Conservation (phyloP, 1,140 invertebrate genomes). For the Lanistes nyassanus region DNA sequence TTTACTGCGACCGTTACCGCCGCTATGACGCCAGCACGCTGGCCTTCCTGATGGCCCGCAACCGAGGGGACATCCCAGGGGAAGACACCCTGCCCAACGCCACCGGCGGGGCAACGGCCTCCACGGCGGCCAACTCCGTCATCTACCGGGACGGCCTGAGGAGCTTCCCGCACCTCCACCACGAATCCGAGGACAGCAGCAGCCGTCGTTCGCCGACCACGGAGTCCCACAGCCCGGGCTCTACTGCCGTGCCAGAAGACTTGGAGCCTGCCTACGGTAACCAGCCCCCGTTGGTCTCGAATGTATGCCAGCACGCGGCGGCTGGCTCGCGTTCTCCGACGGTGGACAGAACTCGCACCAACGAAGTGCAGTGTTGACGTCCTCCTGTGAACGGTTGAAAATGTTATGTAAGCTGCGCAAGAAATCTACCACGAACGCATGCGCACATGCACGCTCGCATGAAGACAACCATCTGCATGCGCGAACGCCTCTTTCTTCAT, state of each 20-base stretch:
- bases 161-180: neutral
- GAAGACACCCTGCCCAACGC: neutral
- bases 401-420: neutral
- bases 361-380: conserved; percentile 8
- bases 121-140: conserved; percentile 12
- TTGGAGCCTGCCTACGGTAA: conserved; percentile 15
- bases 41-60: conserved; percentile 42
- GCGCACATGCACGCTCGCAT: conserved; percentile 7
- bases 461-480: conserved; percentile 2
- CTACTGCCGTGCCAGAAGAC: neutral
- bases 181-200: conserved; percentile 1
- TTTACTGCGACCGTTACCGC: conserved; percentile 55
- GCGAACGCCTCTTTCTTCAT: too few species aligned
- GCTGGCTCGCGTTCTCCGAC: too few species aligned
- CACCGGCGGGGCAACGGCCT: neutral
- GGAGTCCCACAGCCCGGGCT: neutral
- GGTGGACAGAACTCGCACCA: neutral
- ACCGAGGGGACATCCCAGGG: conserved; percentile 27
- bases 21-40: conserved; percentile 44
- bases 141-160: conserved; percentile 4
- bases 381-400: neutral
- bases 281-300: neutral
- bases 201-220: neutral
- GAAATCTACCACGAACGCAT: conserved; percentile 1
- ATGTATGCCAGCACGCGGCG: too few species aligned